These are phyloP conservation scores for Oncorhynchus masou DNA, from an alignment of 2,113 vertebrate species.

Conservation along the genomic window DNA sequence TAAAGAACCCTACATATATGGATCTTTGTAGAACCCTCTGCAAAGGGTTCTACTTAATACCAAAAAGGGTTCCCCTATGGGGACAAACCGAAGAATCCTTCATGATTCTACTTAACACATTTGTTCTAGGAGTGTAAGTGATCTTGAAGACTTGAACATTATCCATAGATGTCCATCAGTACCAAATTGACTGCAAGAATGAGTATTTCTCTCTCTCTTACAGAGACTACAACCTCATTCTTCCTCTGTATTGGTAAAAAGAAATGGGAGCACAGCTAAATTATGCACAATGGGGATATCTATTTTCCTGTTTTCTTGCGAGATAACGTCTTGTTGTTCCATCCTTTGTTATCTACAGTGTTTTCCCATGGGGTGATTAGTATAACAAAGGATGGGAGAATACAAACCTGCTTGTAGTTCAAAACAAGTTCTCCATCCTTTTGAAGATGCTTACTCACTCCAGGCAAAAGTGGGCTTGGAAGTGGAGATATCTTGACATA, in stretches of 20 bases:
- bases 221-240: conserved; percentile 40
- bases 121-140: too few species aligned
- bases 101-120: too few species aligned
- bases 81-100: too few species aligned
- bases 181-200: not conserved
- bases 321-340: conserved; percentile 70
- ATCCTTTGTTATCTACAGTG: conserved; percentile 70
- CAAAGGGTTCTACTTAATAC: too few species aligned
- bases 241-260: conserved; percentile 44
- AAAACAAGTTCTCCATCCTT: conserved; percentile 70
- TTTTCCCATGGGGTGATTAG: conserved; percentile 74
- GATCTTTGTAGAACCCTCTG: too few species aligned
- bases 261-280: conserved; percentile 68
- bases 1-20: too few species aligned
- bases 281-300: conserved; percentile 75
- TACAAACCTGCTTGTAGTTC: conserved; percentile 71
- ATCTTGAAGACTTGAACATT: too few species aligned
- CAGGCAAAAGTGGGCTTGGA: conserved; percentile 57
- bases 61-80: too few species aligned
- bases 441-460: conserved; percentile 67
- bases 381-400: conserved; percentile 72
- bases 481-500: conserved; percentile 21
- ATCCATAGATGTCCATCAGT: conserved; percentile 15
- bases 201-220: conserved; percentile 9
- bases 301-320: conserved; percentile 73